Evolutionary conservation across 1,140 invertebrate species (phyloP).

Genomic region (Rhagoletis pomonella): DNA sequence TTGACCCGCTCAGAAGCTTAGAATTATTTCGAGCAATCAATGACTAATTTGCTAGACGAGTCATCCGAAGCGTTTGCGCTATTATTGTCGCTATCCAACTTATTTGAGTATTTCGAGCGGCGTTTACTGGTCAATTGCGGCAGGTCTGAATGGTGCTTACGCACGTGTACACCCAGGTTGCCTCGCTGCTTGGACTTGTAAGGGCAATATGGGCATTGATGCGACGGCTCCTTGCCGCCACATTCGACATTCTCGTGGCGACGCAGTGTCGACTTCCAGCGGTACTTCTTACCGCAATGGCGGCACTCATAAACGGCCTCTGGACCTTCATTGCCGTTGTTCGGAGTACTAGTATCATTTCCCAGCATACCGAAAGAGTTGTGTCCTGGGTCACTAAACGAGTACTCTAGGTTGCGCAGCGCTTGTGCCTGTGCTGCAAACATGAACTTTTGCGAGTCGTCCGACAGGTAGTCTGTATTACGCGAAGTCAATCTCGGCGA

Average conservation of each 20-base stretch:
- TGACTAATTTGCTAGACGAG: slow-evolving; percentile 69
- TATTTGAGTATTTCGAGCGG: slow-evolving; percentile 71
- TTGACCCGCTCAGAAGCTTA: neutral
- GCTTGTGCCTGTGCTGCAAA: slow-evolving; percentile 62
- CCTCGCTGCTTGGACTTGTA: slow-evolving; percentile 87
- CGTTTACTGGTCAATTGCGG: slow-evolving; percentile 72
- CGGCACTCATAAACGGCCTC: slow-evolving; percentile 82
- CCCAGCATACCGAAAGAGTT: slow-evolving; percentile 63
- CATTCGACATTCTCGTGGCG: slow-evolving; percentile 90
- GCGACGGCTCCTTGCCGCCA: slow-evolving; percentile 86
- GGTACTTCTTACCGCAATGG: slow-evolving; percentile 86
- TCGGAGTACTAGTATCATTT: slow-evolving; percentile 64
- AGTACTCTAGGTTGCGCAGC: slow-evolving; percentile 68
- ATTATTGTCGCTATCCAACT: slow-evolving; percentile 56
- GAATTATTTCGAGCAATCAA: slow-evolving; percentile 61
- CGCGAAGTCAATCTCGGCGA: neutral
- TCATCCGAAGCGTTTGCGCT: slow-evolving; percentile 68
- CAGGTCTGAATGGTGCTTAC: slow-evolving; percentile 80
- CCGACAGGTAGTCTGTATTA: slow-evolving; percentile 54
- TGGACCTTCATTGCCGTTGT: slow-evolving; percentile 62
- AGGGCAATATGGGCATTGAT: slow-evolving; percentile 87
- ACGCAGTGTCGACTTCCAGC: slow-evolving; percentile 88
- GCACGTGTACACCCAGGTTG: slow-evolving; percentile 85
- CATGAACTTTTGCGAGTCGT: slow-evolving; percentile 59
- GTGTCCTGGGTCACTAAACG: slow-evolving; percentile 65